Evolutionary conservation across 2,888 invertebrate species (phyloP), one percentile per base, ranked within the genome.

Genomic region (Scelioninae gen. 2): DNA sequence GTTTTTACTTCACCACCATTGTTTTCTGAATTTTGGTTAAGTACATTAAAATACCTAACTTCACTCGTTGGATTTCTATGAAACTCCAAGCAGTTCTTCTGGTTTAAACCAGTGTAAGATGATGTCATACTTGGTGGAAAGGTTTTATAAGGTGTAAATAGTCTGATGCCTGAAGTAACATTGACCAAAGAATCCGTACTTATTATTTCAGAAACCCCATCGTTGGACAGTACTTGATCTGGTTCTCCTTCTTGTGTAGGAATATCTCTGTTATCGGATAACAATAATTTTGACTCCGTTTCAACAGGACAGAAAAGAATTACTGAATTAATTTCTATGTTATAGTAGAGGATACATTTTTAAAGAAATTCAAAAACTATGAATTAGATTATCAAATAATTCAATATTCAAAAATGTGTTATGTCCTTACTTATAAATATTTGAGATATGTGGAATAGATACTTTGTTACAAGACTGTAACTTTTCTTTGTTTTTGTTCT

Each of bases 91-190:
- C 81, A 81, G 78, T 81, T 78, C 35, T 81, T 81, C 5, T 77
- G 76, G 72, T 82, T 81, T 2, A 57, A 19, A 45, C 76, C 73
- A 16, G 50, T 4, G 22, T 45, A 43, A 28, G 41, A 0, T 22
- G 60, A 60, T 0, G 13, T 25, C 22, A 70, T 52, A 39, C 83
- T 83, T 0, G 74, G 64, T 35, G 77, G 68, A 1, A 82, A 82
- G 6, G 83, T 83, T 6, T 68, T 68, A 11, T 77, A 13, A 0
- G 83, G 82, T 33, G 83, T 81, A 7, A 76, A 68, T 79, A 83
- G 78, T 5, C 63, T 74, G 2, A 83, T 35, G 7, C 81, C 83
- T 15, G 58, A 72, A 5, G 81, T 28, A 31, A 81, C 53, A 48
- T 61, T 61, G 16, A 76, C 65, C 0, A 76, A 60, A 10, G 77